Base-by-base conservation (phyloP, 2,888 invertebrate genomes). In the Andrena fulva region DNA sequence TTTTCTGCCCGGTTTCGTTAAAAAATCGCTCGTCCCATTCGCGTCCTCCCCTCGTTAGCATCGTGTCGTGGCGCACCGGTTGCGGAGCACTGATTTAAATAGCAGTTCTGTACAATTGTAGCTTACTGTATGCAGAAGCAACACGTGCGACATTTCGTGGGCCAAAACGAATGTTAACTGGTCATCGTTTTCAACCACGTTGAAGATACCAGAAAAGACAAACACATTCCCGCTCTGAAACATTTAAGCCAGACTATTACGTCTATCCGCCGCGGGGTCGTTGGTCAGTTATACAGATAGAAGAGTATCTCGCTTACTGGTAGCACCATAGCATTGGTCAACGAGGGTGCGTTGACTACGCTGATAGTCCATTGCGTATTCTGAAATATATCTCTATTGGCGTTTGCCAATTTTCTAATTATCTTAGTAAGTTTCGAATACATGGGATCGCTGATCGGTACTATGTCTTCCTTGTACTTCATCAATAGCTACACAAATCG, bases 111-210 rank as follows among this genome's bases (percentile, higher is more conserved):
- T 24, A 24, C 24, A 42, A 42, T 35, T 1, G 5, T 29, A 76
- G 82, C 91, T 93, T 91, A 95, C 95, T 52, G 94, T 92, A 92
- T 96, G 96, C 59, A 92, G 93, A 31, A 96, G 92, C 0, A 96
- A 88, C 7, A 95, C 95, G 91, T 96, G 96, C 33, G 96, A 94
- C 93, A 96, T 95, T 92, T 96, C 96, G 91, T 96, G 96, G 7
- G 95, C 95, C 60, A 96, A 87, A 60, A 96, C 93, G 35, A 95
- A 92, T 52, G 94, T 95, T 42, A 96, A 91, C 88, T 96, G 95
- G 90, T 96, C 95, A 48, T 95, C 94, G 85, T 94, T 94, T 75
- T 92, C 91, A 64, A 94, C 93, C 27, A 95, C 86, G 1, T 95
- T 89, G 35, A 96, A 88, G 87, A 95, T 92, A 24, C 96, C 96